Evolutionary conservation across 2,797 vertebrate species (phyloP), one percentile per base, ranked within the genome.

Genomic region (Synaphobranchus kaupii): DNA sequence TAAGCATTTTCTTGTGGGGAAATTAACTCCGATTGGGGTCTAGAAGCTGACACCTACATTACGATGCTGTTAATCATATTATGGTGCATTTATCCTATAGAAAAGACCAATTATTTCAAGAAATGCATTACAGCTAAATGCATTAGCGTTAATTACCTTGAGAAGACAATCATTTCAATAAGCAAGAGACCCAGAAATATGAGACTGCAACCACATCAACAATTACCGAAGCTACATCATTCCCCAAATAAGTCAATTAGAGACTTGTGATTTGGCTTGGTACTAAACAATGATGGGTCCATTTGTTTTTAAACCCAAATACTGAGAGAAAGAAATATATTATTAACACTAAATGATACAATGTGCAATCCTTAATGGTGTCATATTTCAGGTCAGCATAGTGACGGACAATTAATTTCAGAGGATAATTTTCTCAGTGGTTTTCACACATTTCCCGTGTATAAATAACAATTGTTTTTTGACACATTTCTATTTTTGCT

Each of bases 31-130:
- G 78, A 81, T 81, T 81, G 78, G 25, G 47, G 78, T 48, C 22
- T 81, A 50, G 44, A 81, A 81, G 78, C 78, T 50, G 78, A 81
- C 20, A 81, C 47, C 78, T 81, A 50, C 78, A 81, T 81, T 81
- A 81, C 50, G 22, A 81, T 17, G 44, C 78, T 81, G 47, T 25
- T 81, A 81, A 81, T 81, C 78, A 48, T n/a, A 81, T 81, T 81
- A 81, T 47, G 44, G 78, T 81, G 47, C 44, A 48, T 81, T 48
- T 81, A 81, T 81, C 78, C 78, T 48, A 81, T 81, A 47, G 44
- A 81, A 48, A 81, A n/a, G 47, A 81, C 15, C 47, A 22, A 81
- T 81, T 81, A 81, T 81, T 81, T 81, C 47, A 50, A 81, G 78
- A 81, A 81, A 50, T 81, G 78, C 78, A 81, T 81, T 50, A 81